Evolutionary conservation across 2,888 invertebrate species (phyloP).

Genomic region (Pegoplata infirma): DNA sequence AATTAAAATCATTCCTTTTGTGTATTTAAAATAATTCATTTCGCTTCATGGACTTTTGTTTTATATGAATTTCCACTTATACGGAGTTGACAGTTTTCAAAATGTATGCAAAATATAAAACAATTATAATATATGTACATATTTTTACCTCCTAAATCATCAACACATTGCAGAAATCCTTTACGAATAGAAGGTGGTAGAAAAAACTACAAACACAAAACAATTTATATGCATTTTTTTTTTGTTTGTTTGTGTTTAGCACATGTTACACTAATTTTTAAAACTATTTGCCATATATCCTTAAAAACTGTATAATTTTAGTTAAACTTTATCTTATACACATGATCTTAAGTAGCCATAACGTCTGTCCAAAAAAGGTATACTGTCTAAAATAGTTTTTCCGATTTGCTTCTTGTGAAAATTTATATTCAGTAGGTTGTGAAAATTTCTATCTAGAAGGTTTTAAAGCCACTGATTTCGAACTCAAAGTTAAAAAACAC

Average conservation of each 20-base stretch:
- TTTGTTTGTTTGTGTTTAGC: neutral
- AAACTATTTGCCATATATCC: slow-evolving; percentile 6
- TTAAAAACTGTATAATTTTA: slow-evolving; percentile 6
- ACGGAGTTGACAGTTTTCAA: neutral
- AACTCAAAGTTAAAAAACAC: no score
- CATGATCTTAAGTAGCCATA: no score
- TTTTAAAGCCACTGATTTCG: no score
- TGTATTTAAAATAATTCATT: no score
- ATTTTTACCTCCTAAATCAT: slow-evolving; percentile 26
- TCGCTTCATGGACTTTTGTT: no score
- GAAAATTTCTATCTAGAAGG: no score
- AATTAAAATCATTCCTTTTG: no score
- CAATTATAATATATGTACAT: slow-evolving; percentile 54
- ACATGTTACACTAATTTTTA: slow-evolving; percentile 26
- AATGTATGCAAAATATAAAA: slow-evolving; percentile 40
- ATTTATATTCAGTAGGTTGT: no score
- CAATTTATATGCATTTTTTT: slow-evolving; percentile 46
- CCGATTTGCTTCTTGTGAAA: no score
- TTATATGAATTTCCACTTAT: no score
- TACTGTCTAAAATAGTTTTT: no score
- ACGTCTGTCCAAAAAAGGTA: no score
- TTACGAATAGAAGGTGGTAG: neutral
- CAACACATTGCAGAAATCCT: neutral
- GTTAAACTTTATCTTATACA: slow-evolving; percentile 49
- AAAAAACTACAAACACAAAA: neutral